phyloP scores from a whole-genome alignment of 2,888 invertebrate species.

The Troilus luridus region DNA sequence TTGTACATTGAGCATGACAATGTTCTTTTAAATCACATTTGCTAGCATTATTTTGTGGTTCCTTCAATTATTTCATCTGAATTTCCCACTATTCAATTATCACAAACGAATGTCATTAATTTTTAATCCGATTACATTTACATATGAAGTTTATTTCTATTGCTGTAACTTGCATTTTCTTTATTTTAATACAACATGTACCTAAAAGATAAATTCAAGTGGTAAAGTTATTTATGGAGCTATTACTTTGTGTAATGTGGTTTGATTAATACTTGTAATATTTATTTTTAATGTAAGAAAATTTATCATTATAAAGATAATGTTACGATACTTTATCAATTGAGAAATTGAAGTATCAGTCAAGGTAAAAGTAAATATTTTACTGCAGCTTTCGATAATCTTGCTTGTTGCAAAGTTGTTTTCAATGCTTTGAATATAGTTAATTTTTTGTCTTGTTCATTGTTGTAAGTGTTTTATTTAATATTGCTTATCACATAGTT shows the following conservation, averaged over 20 bases:
- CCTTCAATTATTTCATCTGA: background rate
- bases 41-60: background rate
- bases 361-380: background rate
- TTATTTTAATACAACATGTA: background rate
- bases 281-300: background rate
- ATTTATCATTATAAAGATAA: background rate
- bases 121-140: background rate
- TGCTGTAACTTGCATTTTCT: background rate
- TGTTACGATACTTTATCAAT: background rate
- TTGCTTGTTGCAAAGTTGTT: background rate
- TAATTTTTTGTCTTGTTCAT: background rate
- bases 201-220: background rate
- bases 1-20: conserved; percentile 17
- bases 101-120: background rate
- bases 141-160: background rate
- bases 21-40: background rate
- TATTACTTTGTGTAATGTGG: background rate
- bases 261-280: background rate
- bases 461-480: background rate
- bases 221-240: background rate
- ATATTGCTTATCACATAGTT: background rate
- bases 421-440: background rate
- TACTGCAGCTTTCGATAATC: background rate
- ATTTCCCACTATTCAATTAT: background rate
- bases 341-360: too few species aligned